Conservation (phyloP, 2,888 invertebrate genomes). For the Lasioglossum marginatum region DNA sequence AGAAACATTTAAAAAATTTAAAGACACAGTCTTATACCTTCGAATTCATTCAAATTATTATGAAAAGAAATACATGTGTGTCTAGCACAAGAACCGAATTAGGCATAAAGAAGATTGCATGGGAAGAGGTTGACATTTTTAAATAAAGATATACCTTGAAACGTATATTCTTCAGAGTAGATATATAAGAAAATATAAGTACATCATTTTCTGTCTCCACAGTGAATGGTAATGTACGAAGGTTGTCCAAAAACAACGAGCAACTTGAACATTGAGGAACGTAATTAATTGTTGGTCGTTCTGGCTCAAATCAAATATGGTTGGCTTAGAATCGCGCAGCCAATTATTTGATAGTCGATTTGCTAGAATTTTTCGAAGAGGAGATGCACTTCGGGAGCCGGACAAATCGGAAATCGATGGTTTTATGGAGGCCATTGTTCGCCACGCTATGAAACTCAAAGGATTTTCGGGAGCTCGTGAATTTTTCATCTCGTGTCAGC, state of each 20-base stretch:
- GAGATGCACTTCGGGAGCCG: background rate
- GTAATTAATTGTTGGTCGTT: background rate
- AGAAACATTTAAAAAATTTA: no score
- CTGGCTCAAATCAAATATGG: background rate
- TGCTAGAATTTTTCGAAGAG: slow-evolving; percentile 9
- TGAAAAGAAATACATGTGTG: no score
- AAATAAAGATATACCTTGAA: background rate
- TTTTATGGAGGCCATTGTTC: background rate
- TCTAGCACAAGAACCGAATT: no score
- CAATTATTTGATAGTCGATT: slow-evolving; percentile 11
- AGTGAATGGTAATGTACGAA: background rate
- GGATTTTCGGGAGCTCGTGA: background rate
- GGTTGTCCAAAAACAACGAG: background rate
- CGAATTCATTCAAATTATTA: no score
- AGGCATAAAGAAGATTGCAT: no score
- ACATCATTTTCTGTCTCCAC: background rate
- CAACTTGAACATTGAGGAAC: background rate
- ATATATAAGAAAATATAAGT: no score
- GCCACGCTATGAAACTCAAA: background rate
- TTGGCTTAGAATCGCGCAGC: background rate
- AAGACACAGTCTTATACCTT: no score
- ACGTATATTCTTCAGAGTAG: no score
- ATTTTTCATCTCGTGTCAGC: background rate
- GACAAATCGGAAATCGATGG: background rate
- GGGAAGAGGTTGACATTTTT: background rate